These are phyloP conservation scores for Dysidea cf. avara DNA, from an alignment of 37 sponge, comb jelly and placozoan genomes.

Conservation along the genomic window DNA sequence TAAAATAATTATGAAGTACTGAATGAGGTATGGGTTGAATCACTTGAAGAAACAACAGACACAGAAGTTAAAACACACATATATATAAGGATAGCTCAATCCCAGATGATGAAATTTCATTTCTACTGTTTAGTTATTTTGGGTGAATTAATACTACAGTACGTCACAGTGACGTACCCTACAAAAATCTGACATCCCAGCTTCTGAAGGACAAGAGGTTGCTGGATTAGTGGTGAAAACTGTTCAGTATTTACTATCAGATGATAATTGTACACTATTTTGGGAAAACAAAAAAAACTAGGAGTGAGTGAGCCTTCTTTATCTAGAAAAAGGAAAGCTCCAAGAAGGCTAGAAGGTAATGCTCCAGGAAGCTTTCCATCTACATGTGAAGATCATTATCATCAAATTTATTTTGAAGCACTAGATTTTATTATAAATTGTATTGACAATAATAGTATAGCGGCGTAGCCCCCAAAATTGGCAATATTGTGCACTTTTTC, in stretches of 20 bases:
- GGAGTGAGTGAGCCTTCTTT: slow-evolving; percentile 24
- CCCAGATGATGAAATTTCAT: background rate
- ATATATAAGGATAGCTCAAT: too few relatives aligned
- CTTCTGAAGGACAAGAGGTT: slow-evolving; percentile 53
- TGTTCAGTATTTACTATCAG: slow-evolving; percentile 40
- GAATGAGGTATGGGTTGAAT: too few relatives aligned
- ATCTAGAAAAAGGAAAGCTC: slow-evolving; percentile 6
- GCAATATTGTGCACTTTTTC: too few relatives aligned
- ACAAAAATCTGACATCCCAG: slow-evolving; percentile 40
- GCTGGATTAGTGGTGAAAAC: slow-evolving; percentile 58
- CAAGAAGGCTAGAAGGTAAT: background rate
- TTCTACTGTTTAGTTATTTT: slow-evolving; percentile 47
- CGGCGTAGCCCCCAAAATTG: too few relatives aligned
- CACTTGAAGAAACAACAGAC: too few relatives aligned
- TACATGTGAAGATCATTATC: slow-evolving; percentile 12
- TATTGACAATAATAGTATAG: too few relatives aligned
- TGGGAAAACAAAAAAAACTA: slow-evolving; percentile 28
- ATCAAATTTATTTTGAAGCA: too few relatives aligned
- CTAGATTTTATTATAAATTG: too few relatives aligned
- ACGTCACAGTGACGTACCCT: slow-evolving; percentile 57
- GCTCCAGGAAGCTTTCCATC: background rate
- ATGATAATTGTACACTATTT: slow-evolving; percentile 35
- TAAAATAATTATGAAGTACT: too few relatives aligned
- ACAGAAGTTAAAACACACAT: too few relatives aligned
- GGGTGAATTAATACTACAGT: slow-evolving; percentile 60